Percentiles rank a stretch among this genome's conserved stretches.
Evolutionary conservation across 1,140 invertebrate genomes (phyloP).

Genomic region (Drosophila azteca): DNA sequence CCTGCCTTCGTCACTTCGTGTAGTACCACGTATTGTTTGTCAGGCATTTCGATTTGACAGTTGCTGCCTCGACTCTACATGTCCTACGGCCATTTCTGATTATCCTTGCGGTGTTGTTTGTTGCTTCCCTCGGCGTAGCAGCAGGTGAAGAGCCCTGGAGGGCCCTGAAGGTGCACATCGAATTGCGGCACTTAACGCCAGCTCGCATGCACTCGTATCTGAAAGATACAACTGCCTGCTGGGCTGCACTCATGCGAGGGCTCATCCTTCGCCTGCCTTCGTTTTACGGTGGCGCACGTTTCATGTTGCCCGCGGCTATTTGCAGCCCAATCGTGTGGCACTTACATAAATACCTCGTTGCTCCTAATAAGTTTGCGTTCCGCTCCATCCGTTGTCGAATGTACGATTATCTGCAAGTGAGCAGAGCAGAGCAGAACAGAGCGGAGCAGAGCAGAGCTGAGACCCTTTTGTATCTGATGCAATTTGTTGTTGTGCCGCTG

Average conservation of each 20-base stretch:
- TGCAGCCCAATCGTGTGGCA: slow-evolving; percentile 77
- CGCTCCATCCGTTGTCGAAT: slow-evolving; percentile 2
- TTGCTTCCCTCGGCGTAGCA: slow-evolving; percentile 43
- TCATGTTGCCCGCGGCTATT: slow-evolving; percentile 71
- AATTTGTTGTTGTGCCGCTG: slow-evolving; percentile 51
- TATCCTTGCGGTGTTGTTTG: slow-evolving; percentile 77
- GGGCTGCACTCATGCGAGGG: slow-evolving; percentile 8
- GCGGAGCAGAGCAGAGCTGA: slow-evolving; percentile 10
- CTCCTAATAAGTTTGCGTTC: slow-evolving; percentile 65
- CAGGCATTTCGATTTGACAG: slow-evolving; percentile 67
- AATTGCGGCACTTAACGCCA: slow-evolving; percentile 75
- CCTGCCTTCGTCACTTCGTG: slow-evolving; percentile 45
- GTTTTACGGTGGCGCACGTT: slow-evolving; percentile 68
- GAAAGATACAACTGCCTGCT: slow-evolving; percentile 32
- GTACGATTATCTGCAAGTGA: slow-evolving; percentile 7
- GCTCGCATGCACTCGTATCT: slow-evolving; percentile 32
- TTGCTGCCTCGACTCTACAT: slow-evolving; percentile 23
- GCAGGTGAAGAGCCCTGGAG: slow-evolving; percentile 43
- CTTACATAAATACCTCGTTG: slow-evolving; percentile 72
- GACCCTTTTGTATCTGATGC: slow-evolving; percentile 43
- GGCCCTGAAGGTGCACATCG: slow-evolving; percentile 36
- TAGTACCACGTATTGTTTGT: slow-evolving; percentile 46
- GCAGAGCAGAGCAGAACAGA: slow-evolving; percentile 6
- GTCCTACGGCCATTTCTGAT: slow-evolving; percentile 57
- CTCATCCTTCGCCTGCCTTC: not conserved